Evolutionary conservation across 2,113 vertebrate genomes (phyloP).

Genomic region (Lasiurus borealis): DNA sequence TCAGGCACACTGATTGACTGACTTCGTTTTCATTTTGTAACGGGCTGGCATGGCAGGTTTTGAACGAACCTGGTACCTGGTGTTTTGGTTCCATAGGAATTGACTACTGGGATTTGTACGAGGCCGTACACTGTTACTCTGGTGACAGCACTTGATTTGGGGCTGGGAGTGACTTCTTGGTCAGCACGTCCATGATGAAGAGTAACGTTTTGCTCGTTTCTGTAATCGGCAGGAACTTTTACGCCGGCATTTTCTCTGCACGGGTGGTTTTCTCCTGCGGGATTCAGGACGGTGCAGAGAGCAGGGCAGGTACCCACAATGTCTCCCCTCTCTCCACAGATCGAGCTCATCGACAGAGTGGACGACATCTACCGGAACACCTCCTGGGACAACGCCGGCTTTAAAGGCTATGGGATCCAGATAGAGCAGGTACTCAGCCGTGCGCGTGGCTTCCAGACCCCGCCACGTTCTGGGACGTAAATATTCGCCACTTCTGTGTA

Average conservation of each 20-base stretch:
- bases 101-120: background rate
- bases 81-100: background rate
- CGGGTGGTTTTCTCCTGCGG: background rate
- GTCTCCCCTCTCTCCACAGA: constrained; percentile 87
- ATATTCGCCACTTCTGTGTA: background rate
- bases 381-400: constrained; percentile 93
- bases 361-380: constrained; percentile 99
- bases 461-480: background rate
- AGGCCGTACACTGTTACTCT: background rate
- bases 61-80: background rate
- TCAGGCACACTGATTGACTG: background rate
- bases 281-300: background rate
- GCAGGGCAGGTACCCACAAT: background rate
- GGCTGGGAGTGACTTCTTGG: background rate
- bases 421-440: constrained; percentile 94
- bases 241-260: background rate
- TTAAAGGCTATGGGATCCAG: constrained; percentile 97
- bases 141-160: background rate
- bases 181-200: background rate
- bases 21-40: background rate
- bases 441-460: background rate
- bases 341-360: constrained; percentile 98
- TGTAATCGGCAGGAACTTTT: background rate
- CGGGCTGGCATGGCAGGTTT: background rate
- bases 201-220: background rate